phyloP scores from a whole-genome alignment of 1,140 invertebrate species.

The Macrocentrus cingulum region DNA sequence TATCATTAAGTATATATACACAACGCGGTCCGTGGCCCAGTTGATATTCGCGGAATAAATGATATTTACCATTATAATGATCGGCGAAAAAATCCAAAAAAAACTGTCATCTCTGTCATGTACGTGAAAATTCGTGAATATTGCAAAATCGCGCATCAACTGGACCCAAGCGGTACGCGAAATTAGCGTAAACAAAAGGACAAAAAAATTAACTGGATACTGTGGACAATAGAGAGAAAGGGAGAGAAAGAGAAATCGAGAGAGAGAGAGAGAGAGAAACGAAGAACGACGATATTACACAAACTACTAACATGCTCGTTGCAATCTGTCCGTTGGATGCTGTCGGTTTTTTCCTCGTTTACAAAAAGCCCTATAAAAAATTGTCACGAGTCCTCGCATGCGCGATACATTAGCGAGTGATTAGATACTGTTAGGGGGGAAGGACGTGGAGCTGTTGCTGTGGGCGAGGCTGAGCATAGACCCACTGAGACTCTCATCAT shows the following conservation, averaged over 20 bases:
- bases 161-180: too few relatives aligned
- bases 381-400: constrained; percentile 29
- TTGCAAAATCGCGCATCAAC: too few relatives aligned
- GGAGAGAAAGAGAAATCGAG: not conserved
- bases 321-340: not conserved
- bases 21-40: constrained; percentile 12
- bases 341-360: not conserved
- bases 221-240: not conserved
- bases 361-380: not conserved
- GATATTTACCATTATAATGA: too few relatives aligned
- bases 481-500: constrained; percentile 87
- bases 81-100: too few relatives aligned
- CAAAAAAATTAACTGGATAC: too few relatives aligned
- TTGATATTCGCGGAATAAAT: too few relatives aligned
- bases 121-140: too few relatives aligned
- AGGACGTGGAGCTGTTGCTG: constrained; percentile 89
- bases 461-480: constrained; percentile 92
- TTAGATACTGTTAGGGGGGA: constrained; percentile 82
- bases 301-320: not conserved
- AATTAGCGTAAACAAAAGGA: too few relatives aligned
- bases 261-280: not conserved
- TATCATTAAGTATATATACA: constrained; percentile 28
- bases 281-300: not conserved
- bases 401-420: constrained; percentile 41
- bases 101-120: too few relatives aligned